These are phyloP conservation scores for Mesoclemmys tuberculata DNA, from an alignment of 2,113 vertebrate genomes.

Conservation along the genomic window DNA sequence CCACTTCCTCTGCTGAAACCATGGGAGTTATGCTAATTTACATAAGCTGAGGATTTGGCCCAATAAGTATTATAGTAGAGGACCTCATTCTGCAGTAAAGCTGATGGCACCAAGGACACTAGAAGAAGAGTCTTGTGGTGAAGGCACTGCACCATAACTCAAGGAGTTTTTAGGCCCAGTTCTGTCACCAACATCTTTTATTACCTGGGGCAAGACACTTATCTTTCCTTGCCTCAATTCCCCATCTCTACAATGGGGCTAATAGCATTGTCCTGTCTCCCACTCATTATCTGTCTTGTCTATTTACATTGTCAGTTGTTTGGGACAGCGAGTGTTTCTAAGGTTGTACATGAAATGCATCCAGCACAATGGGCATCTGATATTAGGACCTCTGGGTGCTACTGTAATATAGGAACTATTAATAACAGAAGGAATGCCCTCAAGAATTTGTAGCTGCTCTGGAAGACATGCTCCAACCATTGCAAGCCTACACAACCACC, in stretches of 20 bases:
- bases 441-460: not conserved
- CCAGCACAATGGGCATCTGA: not conserved
- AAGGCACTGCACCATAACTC: not conserved
- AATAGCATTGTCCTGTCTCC: not conserved
- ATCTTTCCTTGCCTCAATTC: not conserved
- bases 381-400: not conserved
- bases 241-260: not conserved
- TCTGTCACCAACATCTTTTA: not conserved
- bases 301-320: not conserved
- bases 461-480: not conserved
- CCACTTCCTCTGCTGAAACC: fast-evolving
- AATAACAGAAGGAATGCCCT: not conserved
- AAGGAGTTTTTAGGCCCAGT: no score
- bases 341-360: not conserved
- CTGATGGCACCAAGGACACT: not conserved
- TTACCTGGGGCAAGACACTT: no score
- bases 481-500: not conserved
- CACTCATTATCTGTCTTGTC: not conserved
- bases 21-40: fast-evolving
- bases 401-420: not conserved
- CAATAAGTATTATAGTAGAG: not conserved
- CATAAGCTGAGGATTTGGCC: not conserved
- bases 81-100: not conserved
- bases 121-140: not conserved
- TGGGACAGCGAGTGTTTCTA: not conserved